Evolutionary conservation across 2,113 vertebrate species (phyloP).

Genomic region (Hassar affinis): DNA sequence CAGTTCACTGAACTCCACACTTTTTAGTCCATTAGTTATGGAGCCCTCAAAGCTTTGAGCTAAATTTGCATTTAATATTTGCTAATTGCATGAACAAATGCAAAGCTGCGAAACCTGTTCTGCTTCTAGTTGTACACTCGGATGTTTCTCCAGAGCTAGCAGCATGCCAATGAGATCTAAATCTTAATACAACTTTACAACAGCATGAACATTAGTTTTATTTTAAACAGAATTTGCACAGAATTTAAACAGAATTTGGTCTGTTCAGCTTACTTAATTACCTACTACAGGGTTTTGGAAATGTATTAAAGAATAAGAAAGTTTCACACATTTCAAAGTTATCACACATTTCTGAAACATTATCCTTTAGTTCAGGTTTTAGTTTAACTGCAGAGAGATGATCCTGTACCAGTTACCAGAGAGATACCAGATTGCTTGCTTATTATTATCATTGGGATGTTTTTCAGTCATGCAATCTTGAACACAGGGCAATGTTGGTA

Average conservation of each 20-base stretch:
- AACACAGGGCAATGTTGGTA: neutral
- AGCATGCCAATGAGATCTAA: neutral
- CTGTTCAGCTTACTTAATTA: neutral
- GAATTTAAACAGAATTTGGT: neutral
- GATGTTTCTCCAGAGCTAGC: neutral
- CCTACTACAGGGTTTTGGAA: neutral
- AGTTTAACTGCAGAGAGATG: neutral
- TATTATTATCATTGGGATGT: neutral
- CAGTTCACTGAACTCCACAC: neutral
- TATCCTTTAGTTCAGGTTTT: neutral
- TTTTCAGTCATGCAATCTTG: too few relatives aligned
- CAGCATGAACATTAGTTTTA: neutral
- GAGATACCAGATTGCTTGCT: neutral
- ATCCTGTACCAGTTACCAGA: neutral
- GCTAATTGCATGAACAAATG: neutral
- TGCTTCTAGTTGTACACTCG: neutral
- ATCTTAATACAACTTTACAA: neutral
- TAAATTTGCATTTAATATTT: conserved; percentile 3
- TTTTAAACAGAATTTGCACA: neutral
- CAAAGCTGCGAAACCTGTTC: neutral
- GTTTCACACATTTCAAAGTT: neutral
- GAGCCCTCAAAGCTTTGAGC: neutral
- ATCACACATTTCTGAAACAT: neutral
- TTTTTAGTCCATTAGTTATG: neutral
- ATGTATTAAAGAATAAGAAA: neutral